Evolutionary conservation across 1,140 invertebrate species (phyloP).

Genomic region (Pentalonia nigronervosa): DNA sequence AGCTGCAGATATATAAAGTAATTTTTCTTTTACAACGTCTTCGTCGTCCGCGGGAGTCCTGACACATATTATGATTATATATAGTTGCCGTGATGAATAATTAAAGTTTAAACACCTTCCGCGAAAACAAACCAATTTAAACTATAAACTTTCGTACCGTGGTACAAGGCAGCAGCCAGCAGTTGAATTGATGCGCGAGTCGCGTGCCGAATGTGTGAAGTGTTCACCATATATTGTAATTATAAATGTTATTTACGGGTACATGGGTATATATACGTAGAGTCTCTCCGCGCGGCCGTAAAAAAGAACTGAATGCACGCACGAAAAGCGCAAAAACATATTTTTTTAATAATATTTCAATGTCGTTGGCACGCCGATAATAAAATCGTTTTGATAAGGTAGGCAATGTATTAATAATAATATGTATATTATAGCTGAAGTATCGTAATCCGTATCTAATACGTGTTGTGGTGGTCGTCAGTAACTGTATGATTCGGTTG

Average conservation of each 20-base stretch:
- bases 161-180: not conserved
- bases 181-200: not conserved
- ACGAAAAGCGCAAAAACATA: not conserved
- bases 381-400: not conserved
- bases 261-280: too few species aligned
- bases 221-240: not conserved
- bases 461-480: too few species aligned
- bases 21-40: too few species aligned
- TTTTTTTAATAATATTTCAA: not conserved
- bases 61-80: not conserved
- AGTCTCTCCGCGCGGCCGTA: too few species aligned
- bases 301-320: not conserved
- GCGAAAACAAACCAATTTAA: not conserved
- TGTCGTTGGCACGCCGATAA: not conserved
- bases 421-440: too few species aligned
- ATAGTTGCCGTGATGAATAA: not conserved
- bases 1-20: too few species aligned
- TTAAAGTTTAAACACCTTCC: not conserved
- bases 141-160: not conserved
- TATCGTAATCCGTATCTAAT: too few species aligned
- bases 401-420: not conserved
- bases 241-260: not conserved
- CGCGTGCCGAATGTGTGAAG: not conserved
- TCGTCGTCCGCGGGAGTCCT: not conserved
- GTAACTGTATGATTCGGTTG: not conserved